Evolutionary conservation across 2,888 invertebrate species (phyloP).

Genomic region (Heliconius ethilla): DNA sequence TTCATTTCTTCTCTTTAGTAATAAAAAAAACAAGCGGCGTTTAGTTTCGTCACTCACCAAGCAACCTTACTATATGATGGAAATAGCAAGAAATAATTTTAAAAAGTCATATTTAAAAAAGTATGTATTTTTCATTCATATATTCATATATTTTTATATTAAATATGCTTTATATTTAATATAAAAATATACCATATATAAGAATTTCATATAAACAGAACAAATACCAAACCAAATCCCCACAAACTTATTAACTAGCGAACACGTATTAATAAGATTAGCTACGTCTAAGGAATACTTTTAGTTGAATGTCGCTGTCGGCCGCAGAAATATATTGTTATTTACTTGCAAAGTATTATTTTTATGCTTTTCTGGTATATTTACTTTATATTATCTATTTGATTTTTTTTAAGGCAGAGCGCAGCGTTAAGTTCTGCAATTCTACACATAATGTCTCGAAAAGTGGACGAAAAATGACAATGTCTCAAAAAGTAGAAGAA

Average conservation of each 20-base stretch:
- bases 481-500: too few species aligned
- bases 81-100: too few species aligned
- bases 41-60: too few species aligned
- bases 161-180: too few species aligned
- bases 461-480: too few species aligned
- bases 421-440: neutral
- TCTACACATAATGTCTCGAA: neutral
- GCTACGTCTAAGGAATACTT: constrained; percentile 24
- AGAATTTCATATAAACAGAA: neutral
- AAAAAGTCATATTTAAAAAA: too few species aligned
- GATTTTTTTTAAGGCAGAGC: neutral
- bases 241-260: constrained; percentile 44
- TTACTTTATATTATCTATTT: neutral
- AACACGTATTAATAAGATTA: constrained; percentile 44
- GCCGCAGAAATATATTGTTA: constrained; percentile 7
- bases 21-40: too few species aligned
- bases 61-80: too few species aligned
- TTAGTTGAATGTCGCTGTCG: constrained; percentile 21
- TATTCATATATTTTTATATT: too few species aligned
- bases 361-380: neutral
- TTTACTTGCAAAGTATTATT: neutral
- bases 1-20: too few species aligned
- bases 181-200: neutral
- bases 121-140: too few species aligned
- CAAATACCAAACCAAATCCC: constrained; percentile 39